Base-by-base conservation (phyloP, 2,797 vertebrate species). In the Apodemus agrarius region DNA sequence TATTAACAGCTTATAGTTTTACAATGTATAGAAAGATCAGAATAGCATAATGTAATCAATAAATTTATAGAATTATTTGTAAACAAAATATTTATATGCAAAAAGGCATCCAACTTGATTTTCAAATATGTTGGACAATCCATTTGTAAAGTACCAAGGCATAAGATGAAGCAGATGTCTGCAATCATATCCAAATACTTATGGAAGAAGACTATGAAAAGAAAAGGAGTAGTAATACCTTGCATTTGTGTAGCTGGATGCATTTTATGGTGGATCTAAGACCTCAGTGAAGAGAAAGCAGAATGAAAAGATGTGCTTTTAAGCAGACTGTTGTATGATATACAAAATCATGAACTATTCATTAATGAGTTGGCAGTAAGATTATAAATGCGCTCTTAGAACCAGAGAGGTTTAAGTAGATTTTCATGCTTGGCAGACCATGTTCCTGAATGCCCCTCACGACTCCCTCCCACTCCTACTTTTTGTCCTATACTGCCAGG, bases 341-440 rank as follows among this genome's bases (percentile, higher is more conserved):
- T n/a, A 95, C 67, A 95, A 96, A 93, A 87, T 43, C 43, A 43
- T 96, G 91, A 95, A 95, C 93, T 95, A 93, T 63, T 96, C 85
- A 95, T 79, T 92, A 94, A 95, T 91, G 89, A 95, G 43, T 37
- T 95, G 89, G 46, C 85, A 94, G 65, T 90, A 95, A 91, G 89
- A 34, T 75, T 94, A 40, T 3, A 31, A 40, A 87, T 76, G 74
- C 34, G 26, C 40, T 94, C 83, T 84, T 31, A 96, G 82, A 97
- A 84, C 8, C 75, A 96, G 69, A 92, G 78, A 59, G 87, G 22
- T 90, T 76, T 59, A 89, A 94, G 67, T 29, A 96, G 90, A 52
- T 84, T 96, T 94, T 80, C 46, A 34, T 88, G 65, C 31, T 89
- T 91, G 82, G 90, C 90, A 94, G 37, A 92, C 26, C 6, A 1